These are phyloP conservation scores for Scaptomyza montana DNA, from an alignment of 1,140 invertebrate species.

Conservation along the genomic window DNA sequence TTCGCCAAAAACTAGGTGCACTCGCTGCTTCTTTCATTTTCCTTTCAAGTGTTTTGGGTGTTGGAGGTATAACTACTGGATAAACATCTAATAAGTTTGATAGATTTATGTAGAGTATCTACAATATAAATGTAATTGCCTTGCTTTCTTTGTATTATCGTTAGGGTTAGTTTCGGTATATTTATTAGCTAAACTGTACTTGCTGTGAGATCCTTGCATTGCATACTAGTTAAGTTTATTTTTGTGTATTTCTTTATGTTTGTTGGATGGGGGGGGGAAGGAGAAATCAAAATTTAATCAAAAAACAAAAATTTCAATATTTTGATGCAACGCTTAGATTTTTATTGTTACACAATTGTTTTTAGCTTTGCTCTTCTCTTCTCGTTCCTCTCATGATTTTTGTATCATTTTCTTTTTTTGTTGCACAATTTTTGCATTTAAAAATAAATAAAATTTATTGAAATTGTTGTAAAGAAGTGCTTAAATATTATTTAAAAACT, in stretches of 20 bases:
- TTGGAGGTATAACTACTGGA: constrained; percentile 9
- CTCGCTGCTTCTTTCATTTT: constrained; percentile 10
- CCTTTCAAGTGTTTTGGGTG: neutral
- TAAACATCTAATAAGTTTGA: constrained; percentile 50
- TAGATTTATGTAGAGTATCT: constrained; percentile 35
- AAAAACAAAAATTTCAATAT: constrained; percentile 56
- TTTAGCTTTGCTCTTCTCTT: constrained; percentile 55
- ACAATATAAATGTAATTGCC: constrained; percentile 46
- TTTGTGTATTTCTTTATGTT: constrained; percentile 3
- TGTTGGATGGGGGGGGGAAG: neutral
- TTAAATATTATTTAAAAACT: constrained; percentile 42
- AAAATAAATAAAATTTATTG: constrained; percentile 74
- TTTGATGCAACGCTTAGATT: constrained; percentile 76
- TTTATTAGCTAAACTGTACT: constrained; percentile 35
- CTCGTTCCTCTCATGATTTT: constrained; percentile 36
- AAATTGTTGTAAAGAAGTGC: constrained; percentile 62
- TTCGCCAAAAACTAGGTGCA: constrained; percentile 20
- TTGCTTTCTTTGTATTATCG: constrained; percentile 67
- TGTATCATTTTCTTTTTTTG: constrained; percentile 40
- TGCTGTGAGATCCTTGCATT: constrained; percentile 46
- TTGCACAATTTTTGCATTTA: constrained; percentile 66
- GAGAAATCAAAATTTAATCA: constrained; percentile 14
- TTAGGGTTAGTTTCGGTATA: constrained; percentile 77
- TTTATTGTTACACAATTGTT: constrained; percentile 71
- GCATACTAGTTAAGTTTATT: constrained; percentile 20